These are phyloP conservation scores for Chelidonichthys spinosus DNA, from an alignment of 2,797 vertebrate species.

Conservation along the genomic window DNA sequence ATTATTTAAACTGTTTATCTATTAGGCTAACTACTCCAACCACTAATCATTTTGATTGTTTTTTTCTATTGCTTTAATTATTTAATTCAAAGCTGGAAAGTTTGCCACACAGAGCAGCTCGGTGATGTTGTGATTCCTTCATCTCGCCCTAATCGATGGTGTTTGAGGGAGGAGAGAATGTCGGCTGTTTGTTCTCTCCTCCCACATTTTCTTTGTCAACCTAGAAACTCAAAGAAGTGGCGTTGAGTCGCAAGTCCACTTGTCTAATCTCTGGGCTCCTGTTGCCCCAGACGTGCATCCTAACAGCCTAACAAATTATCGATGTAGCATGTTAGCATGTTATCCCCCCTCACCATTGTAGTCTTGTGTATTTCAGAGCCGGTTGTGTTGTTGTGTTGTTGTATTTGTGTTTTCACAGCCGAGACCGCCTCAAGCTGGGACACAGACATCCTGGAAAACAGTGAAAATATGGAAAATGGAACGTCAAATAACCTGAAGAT, in stretches of 20 bases:
- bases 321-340: constrained; percentile 12
- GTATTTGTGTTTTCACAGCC: background rate
- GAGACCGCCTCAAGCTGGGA: constrained; percentile 8
- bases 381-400: background rate
- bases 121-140: constrained; percentile 21
- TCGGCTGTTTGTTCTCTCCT: constrained; percentile 8
- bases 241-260: constrained; percentile 30
- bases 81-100: background rate
- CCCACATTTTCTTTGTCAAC: constrained; percentile 6
- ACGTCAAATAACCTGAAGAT: constrained; percentile 3
- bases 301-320: constrained; percentile 20
- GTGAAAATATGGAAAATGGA: constrained; percentile 19
- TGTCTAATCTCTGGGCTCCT: constrained; percentile 26
- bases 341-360: background rate
- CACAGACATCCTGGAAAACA: constrained; percentile 1
- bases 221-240: constrained; percentile 26
- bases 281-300: constrained; percentile 29
- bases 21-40: too few species aligned
- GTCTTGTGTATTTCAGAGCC: background rate
- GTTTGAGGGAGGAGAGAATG: constrained; percentile 5
- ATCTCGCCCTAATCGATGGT: constrained; percentile 20
- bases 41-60: too few species aligned
- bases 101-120: background rate
- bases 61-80: too few species aligned
- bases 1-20: background rate